Base-by-base conservation (phyloP, 2,113 vertebrate species). In the Phalacrocorax aristotelis region DNA sequence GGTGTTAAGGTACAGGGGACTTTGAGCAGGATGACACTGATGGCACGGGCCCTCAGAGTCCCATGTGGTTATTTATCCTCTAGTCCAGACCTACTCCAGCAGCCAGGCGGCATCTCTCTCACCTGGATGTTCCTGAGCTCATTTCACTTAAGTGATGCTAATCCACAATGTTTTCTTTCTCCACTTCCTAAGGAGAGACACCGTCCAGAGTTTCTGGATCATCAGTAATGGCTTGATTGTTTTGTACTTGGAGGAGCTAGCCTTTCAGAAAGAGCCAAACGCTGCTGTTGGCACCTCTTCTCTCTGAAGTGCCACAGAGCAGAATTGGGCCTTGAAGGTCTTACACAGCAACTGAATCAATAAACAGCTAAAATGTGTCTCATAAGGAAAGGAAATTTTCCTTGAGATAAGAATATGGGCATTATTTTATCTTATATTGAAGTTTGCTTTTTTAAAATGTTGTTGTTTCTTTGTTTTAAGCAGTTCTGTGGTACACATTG, bases 401-500 rank as follows among this genome's bases (percentile, higher is more conserved):
- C 34, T 71, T 70, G 32, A 79, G 57, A 91, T 58, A 69, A 83
- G 60, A 80, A 62, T 65, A 90, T 49, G 26, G 54, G 51, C 40
- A 40, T 81, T 62, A 70, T 75, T 74, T 92, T 65, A 64, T 75
- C 57, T 62, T 85, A 62, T 44, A 74, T 26, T 77, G 60, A 83
- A 89, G 51, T 52, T 61, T 52, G 49, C 57, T 79, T 91, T 68
- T 89, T 32, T n/a, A 57, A 81, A 69, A 32, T 77, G 30, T 77
- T 84, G 40, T 54, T 81, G 40, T 90, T 91, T 76, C 60, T 65
- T 80, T 78, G 34, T 86, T 92, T 95, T 22, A 94, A 91, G 82
- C 75, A 51, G 29, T 94, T 87, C 76, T 87, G 83, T 68, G 66
- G 40, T 46, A 49, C 54, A 42, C 4, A 21, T 42, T 46, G 46